Base-by-base conservation (phyloP, 2,888 invertebrate genomes). In the Mimas tiliae region DNA sequence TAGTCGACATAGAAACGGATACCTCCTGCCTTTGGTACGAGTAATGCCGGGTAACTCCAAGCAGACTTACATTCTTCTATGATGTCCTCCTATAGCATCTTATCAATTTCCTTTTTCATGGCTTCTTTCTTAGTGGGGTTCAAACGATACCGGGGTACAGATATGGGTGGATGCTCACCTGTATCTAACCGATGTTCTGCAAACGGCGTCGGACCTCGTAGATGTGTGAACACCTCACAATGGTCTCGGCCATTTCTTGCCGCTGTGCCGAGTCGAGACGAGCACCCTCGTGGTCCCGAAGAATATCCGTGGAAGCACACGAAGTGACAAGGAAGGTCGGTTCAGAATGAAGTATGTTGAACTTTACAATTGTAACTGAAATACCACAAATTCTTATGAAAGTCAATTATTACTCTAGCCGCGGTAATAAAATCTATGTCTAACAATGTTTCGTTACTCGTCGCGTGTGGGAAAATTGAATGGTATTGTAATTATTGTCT, bases 221-320 rank as follows among this genome's bases (percentile, higher is more conserved):
- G 52, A 47, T 45, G 16, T 33, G 33, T 8, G 27, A 58, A 70
- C 64, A 68, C 63, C 58, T 70, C 55, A 63, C 64, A 66, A 66
- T 55, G 8, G 11, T 33, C 11, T 33, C 6, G 14, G n/a, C n/a
- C n/a, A n/a, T n/a, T n/a, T n/a, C n/a, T n/a, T n/a, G n/a, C n/a
- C n/a, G n/a, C n/a, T n/a, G n/a, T n/a, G n/a, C n/a, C n/a, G n/a
- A n/a, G n/a, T n/a, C n/a, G n/a, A n/a, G n/a, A n/a, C n/a, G n/a
- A n/a, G 55, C 6, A 33, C 34, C 55, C 14, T 55, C 34, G 12
- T 55, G 33, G n/a, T 55, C 14, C 6, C 33, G 8, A 9, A 33
- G 33, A 33, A 33, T 27, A 33, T 55, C 12, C 8, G 33, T 7
- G 12, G 34, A 9, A 12, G 27, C 27, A 27, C 55, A 55, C 6